Evolutionary conservation across 2,888 invertebrate genomes (phyloP).

Genomic region (Pristionchus arcanus): DNA sequence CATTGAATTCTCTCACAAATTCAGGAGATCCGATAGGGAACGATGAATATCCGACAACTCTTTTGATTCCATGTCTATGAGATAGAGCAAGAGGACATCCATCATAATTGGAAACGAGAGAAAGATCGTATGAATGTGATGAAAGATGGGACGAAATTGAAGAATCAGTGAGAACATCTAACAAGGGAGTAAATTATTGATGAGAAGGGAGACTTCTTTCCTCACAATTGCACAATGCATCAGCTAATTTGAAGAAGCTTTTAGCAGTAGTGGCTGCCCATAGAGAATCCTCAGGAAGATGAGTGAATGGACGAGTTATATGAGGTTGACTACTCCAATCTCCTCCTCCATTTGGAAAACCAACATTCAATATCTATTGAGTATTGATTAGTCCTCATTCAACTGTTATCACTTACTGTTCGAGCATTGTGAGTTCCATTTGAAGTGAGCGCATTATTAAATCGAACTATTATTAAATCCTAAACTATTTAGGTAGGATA

Average conservation of each 20-base stretch:
- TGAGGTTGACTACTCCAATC: background rate
- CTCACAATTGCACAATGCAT: background rate
- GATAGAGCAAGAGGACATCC: conserved; percentile 33
- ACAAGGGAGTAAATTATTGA: background rate
- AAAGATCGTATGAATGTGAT: conserved; percentile 17
- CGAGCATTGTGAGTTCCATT: conserved; percentile 32
- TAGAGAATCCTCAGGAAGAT: background rate
- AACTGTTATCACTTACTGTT: background rate
- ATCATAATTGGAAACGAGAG: conserved; percentile 52
- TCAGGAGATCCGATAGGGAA: conserved; percentile 20
- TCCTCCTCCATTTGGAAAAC: background rate
- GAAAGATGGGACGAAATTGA: conserved; percentile 18
- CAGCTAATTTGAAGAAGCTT: background rate
- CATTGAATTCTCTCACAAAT: background rate
- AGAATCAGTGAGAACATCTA: conserved; percentile 10
- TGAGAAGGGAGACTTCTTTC: background rate
- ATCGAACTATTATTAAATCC: conserved; percentile 24
- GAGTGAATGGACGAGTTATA: conserved; percentile 10
- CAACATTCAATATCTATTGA: background rate
- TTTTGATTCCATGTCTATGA: conserved; percentile 30
- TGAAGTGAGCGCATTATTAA: background rate
- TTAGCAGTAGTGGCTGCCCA: background rate
- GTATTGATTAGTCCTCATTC: background rate
- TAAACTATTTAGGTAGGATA: background rate
- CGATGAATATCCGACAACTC: conserved; percentile 29